Conservation (phyloP, 2,113 vertebrate species). For the Narcine bancroftii region DNA sequence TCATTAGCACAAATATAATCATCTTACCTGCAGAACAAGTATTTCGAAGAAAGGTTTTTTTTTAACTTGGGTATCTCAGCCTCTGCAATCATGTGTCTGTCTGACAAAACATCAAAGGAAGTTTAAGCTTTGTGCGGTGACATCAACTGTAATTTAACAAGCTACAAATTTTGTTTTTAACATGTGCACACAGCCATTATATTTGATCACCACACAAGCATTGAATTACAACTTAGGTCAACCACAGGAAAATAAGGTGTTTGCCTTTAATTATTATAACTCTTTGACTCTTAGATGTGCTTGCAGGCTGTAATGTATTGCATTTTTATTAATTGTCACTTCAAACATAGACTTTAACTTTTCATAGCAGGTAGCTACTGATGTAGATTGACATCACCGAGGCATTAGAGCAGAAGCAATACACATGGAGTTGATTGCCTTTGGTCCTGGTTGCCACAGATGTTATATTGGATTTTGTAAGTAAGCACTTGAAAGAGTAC, state of each 20-base stretch:
- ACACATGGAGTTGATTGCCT: neutral
- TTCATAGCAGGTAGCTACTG: neutral
- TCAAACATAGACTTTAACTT: conserved; percentile 15
- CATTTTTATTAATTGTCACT: conserved; percentile 26
- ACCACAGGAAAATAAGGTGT: neutral
- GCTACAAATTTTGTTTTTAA: conserved; percentile 1
- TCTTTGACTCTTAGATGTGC: neutral
- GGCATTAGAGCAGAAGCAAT: neutral
- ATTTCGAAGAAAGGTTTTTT: neutral
- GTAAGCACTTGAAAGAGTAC: neutral
- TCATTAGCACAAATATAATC: neutral
- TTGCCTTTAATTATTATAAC: conserved; percentile 29
- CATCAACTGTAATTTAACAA: conserved; percentile 22
- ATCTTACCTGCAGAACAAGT: conserved; percentile 9
- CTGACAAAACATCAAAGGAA: conserved; percentile 22
- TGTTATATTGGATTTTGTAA: conserved; percentile 6
- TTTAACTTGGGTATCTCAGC: neutral
- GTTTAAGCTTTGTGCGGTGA: neutral
- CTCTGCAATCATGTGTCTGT: neutral
- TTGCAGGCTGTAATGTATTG: neutral
- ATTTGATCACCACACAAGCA: conserved; percentile 21
- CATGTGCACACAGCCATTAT: neutral
- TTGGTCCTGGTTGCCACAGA: neutral
- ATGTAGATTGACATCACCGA: neutral
- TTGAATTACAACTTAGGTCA: conserved; percentile 26